Evolutionary conservation across 2,888 invertebrate genomes (phyloP).

Genomic region (Lochmaea capreae): DNA sequence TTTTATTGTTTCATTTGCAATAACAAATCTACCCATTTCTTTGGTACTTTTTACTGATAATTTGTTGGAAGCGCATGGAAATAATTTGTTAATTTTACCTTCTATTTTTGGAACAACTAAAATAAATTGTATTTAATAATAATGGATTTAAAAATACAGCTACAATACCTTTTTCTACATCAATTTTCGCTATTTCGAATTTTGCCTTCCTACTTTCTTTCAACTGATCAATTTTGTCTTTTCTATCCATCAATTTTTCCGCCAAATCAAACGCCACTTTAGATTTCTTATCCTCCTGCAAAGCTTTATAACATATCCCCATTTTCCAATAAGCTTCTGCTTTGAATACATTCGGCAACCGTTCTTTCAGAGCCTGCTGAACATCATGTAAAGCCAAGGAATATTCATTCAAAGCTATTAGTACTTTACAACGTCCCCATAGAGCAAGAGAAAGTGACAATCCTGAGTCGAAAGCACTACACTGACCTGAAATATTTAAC

Average conservation of each 20-base stretch:
- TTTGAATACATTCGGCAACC: slow-evolving; percentile 72
- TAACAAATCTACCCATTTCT: slow-evolving; percentile 76
- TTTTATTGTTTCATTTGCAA: slow-evolving; percentile 72
- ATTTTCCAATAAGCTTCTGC: slow-evolving; percentile 77
- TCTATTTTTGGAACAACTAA: slow-evolving; percentile 35
- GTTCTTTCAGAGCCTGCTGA: slow-evolving; percentile 73
- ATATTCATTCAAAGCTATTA: slow-evolving; percentile 71
- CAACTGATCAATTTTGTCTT: slow-evolving; percentile 41
- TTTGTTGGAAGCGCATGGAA: slow-evolving; percentile 72
- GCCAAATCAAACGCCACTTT: slow-evolving; percentile 76
- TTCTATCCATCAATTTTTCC: slow-evolving; percentile 67
- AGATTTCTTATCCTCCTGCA: slow-evolving; percentile 72
- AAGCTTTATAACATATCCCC: slow-evolving; percentile 75
- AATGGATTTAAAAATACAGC: background rate
- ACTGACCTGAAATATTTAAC: slow-evolving; percentile 49
- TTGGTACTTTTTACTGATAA: slow-evolving; percentile 72
- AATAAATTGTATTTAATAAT: background rate
- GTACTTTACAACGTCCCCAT: slow-evolving; percentile 75
- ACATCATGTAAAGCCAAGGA: slow-evolving; percentile 75
- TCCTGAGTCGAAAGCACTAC: slow-evolving; percentile 70
- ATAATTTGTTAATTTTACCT: slow-evolving; percentile 41
- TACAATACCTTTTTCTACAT: slow-evolving; percentile 19
- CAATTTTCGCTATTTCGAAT: slow-evolving; percentile 14
- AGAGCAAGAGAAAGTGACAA: slow-evolving; percentile 74
- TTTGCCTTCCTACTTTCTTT: slow-evolving; percentile 35